Evolutionary conservation across 2,888 invertebrate genomes (phyloP), one percentile per base, ranked within the genome.

Genomic region (Chalcis sispes): DNA sequence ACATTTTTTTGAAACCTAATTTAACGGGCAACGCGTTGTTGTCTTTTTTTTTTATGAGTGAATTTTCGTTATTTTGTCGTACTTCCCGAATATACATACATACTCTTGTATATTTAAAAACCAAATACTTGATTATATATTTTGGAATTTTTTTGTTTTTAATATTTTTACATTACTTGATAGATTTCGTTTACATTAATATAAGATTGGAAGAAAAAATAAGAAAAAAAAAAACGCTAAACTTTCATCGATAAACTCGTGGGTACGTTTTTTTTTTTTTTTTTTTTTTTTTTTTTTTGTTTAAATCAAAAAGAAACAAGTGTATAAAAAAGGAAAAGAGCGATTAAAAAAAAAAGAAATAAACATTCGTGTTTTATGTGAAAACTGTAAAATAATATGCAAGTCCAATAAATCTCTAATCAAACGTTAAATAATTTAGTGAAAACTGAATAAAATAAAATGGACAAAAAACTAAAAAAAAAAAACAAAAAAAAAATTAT

Each of bases 1-100:
- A 29, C 59, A 59, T 67, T 65, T 75, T 75, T 75, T 75, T 65
- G 58, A 76, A 66, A 76, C 59, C 67, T 66, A 75, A 71, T 71
- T 76, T 62, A 42, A 61, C 5, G 3, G 40, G 20, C 5, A 36
- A 36, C 4, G 36, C 8, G 42, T 13, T 42, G 32, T 13, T 18
- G 20, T 42, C 15, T 42, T 13, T 15, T 36, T 36, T 46, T 42
- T 61, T 61, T 62, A n/a, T 29, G 40, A 36, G 25, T 10, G n/a
- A 54, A 25, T 52, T 56, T 56, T 56, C n/a, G n/a, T 54, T 42
- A 40, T 20, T 40, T 52, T n/a, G 15, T n/a, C 10, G 32, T n/a
- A n/a, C n/a, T n/a, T n/a, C n/a, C n/a, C n/a, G n/a, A n/a, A n/a
- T n/a, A n/a, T n/a, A n/a, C n/a, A n/a, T n/a, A n/a, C n/a, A n/a